Conservation (phyloP, 2,113 vertebrate genomes). For the Genyomyrus donnyi region DNA sequence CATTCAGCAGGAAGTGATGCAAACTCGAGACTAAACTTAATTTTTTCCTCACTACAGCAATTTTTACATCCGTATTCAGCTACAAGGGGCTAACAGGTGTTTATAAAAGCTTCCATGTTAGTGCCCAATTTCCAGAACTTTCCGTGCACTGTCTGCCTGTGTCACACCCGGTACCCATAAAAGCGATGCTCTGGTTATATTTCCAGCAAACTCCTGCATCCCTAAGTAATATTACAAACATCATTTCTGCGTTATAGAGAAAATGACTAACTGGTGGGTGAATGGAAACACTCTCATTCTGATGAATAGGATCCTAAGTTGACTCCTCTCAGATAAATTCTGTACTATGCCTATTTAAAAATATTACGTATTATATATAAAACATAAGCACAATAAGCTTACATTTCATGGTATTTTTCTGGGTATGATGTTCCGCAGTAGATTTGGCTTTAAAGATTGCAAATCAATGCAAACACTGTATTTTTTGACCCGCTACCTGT, state of each 20-base stretch:
- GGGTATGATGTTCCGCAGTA: not conserved
- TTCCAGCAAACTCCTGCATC: not conserved
- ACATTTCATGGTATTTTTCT: not conserved
- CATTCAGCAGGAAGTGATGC: slow-evolving; percentile 31
- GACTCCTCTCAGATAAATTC: not conserved
- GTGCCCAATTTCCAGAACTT: slow-evolving; percentile 12
- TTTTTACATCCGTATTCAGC: not conserved
- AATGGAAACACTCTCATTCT: not conserved
- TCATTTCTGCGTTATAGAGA: not conserved
- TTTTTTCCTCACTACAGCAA: slow-evolving; percentile 15
- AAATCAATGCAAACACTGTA: not conserved
- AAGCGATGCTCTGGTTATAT: not conserved
- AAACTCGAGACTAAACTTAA: slow-evolving; percentile 27
- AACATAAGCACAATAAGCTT: not conserved
- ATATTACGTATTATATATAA: not conserved
- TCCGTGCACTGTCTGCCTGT: not conserved
- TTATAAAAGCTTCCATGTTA: slow-evolving; percentile 2
- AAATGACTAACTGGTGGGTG: not conserved
- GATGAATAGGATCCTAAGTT: not conserved
- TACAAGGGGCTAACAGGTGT: slow-evolving; percentile 34
- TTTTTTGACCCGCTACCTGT: not conserved
- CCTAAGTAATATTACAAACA: not conserved
- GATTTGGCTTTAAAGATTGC: not conserved
- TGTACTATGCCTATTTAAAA: not conserved
- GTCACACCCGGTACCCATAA: not conserved